Percentiles rank a stretch among this genome's conserved stretches.
phyloP scores from a whole-genome alignment of 1,140 invertebrate species.

The Bombyx mori region ASM3026992v2 NC_085119.1:4512501-4513000 shows the following conservation, averaged over 20 bases:
- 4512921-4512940: too few species aligned
- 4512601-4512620: constrained; percentile 9
- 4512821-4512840: neutral
- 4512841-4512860: neutral
- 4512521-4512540: neutral
- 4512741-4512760: constrained; percentile 27
- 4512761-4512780: constrained; percentile 30
- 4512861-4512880: neutral
- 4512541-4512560: constrained; percentile 6
- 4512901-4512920: neutral
- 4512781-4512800: constrained; percentile 24
- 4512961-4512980: too few species aligned
- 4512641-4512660: constrained; percentile 80
- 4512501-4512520: neutral
- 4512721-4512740: constrained; percentile 12
- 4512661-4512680: constrained; percentile 74
- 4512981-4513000: too few species aligned
- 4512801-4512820: neutral
- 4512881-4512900: neutral
- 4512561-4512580: neutral
- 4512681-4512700: constrained; percentile 70
- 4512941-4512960: too few species aligned
- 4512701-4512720: constrained; percentile 67
- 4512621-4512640: constrained; percentile 81
- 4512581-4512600: neutral